These are phyloP conservation scores for Cydia amplana DNA, from an alignment of 1,140 invertebrate species.

Conservation along the genomic window DNA sequence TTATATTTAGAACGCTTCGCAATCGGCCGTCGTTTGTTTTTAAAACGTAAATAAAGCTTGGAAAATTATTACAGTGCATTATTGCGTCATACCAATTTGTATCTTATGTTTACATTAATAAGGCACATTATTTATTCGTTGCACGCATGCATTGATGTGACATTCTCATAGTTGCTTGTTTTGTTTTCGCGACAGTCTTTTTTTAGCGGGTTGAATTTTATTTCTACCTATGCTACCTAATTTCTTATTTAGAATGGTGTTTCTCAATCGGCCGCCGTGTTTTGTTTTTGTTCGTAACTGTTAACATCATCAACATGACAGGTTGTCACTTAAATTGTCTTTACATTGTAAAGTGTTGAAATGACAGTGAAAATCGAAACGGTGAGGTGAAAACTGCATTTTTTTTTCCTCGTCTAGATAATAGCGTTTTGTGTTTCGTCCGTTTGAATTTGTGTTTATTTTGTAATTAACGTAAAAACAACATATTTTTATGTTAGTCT, in stretches of 20 bases:
- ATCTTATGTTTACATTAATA: neutral
- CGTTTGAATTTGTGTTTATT: no score
- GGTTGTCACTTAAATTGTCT: slow-evolving; percentile 21
- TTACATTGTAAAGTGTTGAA: slow-evolving; percentile 3
- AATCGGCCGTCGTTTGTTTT: slow-evolving; percentile 33
- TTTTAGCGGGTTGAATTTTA: neutral
- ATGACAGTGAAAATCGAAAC: no score
- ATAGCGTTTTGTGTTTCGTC: no score
- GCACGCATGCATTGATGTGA: neutral
- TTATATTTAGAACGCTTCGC: slow-evolving; percentile 48
- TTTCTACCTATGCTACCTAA: neutral
- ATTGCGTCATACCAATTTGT: neutral
- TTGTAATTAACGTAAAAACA: no score
- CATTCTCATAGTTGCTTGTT: neutral
- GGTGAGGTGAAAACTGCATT: no score
- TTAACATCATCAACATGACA: slow-evolving; percentile 5
- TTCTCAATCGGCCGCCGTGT: slow-evolving; percentile 18
- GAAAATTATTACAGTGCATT: neutral
- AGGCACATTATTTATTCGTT: neutral
- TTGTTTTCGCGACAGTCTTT: slow-evolving; percentile 4
- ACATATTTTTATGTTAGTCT: no score
- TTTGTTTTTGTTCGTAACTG: slow-evolving; percentile 29
- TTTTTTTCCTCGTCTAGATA: no score
- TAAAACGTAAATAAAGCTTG: neutral
- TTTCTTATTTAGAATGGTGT: slow-evolving; percentile 20